Conservation (phyloP, 2,888 invertebrate genomes). For the Labia minor region DNA sequence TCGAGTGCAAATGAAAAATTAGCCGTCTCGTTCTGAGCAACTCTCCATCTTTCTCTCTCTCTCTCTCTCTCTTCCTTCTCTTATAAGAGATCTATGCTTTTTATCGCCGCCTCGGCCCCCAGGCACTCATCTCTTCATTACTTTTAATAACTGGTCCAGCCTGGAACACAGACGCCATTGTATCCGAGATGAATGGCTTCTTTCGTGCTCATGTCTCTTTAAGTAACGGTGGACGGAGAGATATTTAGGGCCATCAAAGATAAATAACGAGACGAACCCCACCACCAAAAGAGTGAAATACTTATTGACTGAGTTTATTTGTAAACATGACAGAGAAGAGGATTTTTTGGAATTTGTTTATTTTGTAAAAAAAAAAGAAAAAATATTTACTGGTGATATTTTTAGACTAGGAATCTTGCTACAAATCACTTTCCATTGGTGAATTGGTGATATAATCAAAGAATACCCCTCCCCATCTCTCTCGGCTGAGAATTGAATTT, state of each 20-base stretch:
- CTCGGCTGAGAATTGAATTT: neutral
- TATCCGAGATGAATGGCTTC: neutral
- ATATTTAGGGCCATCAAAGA: slow-evolving; percentile 13
- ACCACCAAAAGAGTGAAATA: too few species aligned
- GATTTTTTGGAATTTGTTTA: too few species aligned
- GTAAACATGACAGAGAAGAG: neutral
- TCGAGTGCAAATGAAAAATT: neutral
- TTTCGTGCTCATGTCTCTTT: neutral
- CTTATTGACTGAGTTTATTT: neutral
- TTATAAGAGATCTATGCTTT: neutral
- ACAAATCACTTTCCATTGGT: neutral
- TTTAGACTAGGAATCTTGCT: neutral
- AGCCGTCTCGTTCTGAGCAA: too few species aligned
- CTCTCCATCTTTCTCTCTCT: too few species aligned
- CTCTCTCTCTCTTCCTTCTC: neutral
- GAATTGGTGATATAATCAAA: neutral
- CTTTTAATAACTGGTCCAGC: slow-evolving; percentile 4
- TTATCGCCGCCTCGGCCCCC: neutral
- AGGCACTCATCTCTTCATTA: neutral
- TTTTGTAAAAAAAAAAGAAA: too few species aligned
- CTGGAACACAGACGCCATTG: neutral
- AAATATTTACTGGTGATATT: too few species aligned
- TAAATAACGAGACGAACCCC: neutral
- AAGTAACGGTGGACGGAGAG: neutral
- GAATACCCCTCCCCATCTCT: neutral